Evolutionary conservation across 2,797 vertebrate genomes (phyloP).

Genomic region (Orestias chungarensis): DNA sequence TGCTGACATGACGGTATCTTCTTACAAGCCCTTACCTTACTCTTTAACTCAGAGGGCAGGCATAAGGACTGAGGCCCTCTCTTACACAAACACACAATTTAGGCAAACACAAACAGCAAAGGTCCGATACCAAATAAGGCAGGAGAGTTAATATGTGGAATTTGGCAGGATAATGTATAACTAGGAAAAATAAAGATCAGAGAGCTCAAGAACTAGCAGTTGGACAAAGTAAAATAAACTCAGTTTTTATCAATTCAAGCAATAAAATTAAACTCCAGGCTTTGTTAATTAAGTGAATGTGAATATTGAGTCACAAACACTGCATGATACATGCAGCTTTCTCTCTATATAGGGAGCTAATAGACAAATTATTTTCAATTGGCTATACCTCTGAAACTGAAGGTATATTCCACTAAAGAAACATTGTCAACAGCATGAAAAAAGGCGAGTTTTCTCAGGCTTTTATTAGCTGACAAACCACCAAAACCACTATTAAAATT

Average conservation of each 20-base stretch:
- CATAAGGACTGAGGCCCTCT: constrained; percentile 5
- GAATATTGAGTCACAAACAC: neutral
- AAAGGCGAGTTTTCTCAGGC: neutral
- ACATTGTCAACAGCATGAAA: neutral
- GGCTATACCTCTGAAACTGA: neutral
- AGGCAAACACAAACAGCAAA: constrained; percentile 10
- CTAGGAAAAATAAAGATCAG: neutral
- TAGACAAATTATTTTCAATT: neutral
- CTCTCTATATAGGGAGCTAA: neutral
- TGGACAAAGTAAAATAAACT: neutral
- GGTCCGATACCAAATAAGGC: constrained; percentile 16
- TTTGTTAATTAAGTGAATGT: neutral
- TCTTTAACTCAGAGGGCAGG: constrained; percentile 66
- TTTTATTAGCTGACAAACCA: neutral
- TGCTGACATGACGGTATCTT: constrained; percentile 82
- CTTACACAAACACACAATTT: no score
- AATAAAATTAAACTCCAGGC: neutral
- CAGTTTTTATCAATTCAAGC: neutral
- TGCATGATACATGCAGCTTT: neutral
- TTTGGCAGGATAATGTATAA: neutral
- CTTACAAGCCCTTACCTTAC: constrained; percentile 78
- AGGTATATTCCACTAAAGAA: no score
- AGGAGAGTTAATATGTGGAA: constrained; percentile 18
- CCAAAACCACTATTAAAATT: neutral
- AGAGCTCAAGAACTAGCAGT: neutral